Base-by-base conservation (phyloP, 1,140 invertebrate genomes). In the Nasonia vitripennis region DNA sequence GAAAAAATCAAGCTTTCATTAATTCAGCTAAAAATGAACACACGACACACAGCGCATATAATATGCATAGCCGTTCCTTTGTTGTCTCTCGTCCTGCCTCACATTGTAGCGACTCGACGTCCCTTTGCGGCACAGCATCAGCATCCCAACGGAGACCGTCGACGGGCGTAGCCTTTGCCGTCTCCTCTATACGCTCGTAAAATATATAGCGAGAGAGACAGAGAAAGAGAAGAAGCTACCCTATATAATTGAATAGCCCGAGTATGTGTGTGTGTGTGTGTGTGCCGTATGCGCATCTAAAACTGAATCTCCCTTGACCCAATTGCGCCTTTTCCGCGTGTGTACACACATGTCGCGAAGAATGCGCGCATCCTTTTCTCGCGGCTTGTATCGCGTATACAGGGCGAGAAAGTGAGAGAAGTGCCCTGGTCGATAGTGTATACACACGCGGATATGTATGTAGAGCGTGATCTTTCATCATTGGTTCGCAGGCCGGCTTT, bases 301-400 rank as follows among this genome's bases (percentile, higher is more conserved):
- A 84, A 84, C 67, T 79, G 83, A 84, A 79, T 71, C 75, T 79
- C 70, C 81, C 81, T 83, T 84, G 83, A 84, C 75, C 83, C 41
- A 79, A 84, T 84, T 84, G 75, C 75, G 41, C 75, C 14, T 78
- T 78, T 78, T 51, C 75, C 75, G 75, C 45, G 14, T 20, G 45
- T 34, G 17, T 45, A 45, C 73, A 45, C 17, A 27, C 27, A 31
- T 34, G 68, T 34, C 27, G 73, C 41, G 75, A 78, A 55, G 75
- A 78, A 78, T 78, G 45, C 75, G 75, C 75, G 48, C 75, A 78
- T 78, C 75, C 75, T 78, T 78, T 51, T 51, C 7, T 41, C 37
- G 73, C 34, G 6, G 0, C 17, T 0, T 20, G 20, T 45, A 45
- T 45, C 6, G 23, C 6, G 23, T 71, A 31, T 71, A 71, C n/a